These are phyloP conservation scores for Chloroceryle amazona DNA, from an alignment of 2,797 vertebrate genomes.

Conservation along the genomic window DNA sequence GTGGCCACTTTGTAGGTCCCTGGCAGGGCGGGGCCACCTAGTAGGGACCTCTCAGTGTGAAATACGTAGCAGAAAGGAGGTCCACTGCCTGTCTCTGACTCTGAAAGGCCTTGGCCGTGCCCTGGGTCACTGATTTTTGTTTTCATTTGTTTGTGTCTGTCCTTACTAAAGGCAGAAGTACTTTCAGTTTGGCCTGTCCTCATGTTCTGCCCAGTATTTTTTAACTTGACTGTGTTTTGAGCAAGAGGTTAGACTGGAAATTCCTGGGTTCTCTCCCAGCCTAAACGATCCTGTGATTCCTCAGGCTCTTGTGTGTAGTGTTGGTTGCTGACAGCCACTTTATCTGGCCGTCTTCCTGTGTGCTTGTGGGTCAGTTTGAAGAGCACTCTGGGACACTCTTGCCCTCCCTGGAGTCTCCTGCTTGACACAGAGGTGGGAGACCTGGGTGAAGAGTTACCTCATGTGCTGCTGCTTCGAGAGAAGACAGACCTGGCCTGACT, in stretches of 20 bases:
- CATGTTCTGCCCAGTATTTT: neutral
- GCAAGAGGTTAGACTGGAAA: neutral
- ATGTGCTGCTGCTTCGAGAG: neutral
- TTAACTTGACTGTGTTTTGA: neutral
- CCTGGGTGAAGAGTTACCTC: neutral
- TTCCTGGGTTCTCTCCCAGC: neutral
- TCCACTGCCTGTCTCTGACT: neutral
- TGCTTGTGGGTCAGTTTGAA: neutral
- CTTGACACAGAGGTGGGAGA: neutral
- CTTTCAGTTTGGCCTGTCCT: neutral
- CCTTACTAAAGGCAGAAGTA: neutral
- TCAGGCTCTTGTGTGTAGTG: neutral
- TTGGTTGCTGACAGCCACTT: neutral
- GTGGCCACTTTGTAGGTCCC: neutral
- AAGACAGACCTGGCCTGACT: neutral
- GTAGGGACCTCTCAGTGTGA: neutral
- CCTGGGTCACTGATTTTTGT: neutral
- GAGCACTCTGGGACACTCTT: neutral
- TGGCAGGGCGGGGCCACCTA: neutral
- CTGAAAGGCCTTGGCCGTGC: neutral
- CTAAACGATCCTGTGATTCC: neutral
- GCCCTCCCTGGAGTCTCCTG: neutral
- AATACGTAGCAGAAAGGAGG: neutral
- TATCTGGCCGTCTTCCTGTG: neutral
- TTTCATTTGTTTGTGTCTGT: neutral